A percentile compares a stretch with the other conserved stretches of the same genome.
These are phyloP conservation scores for Eulimnadia texana DNA, from an alignment of 1,140 invertebrate genomes.

Conservation along the genomic window DNA sequence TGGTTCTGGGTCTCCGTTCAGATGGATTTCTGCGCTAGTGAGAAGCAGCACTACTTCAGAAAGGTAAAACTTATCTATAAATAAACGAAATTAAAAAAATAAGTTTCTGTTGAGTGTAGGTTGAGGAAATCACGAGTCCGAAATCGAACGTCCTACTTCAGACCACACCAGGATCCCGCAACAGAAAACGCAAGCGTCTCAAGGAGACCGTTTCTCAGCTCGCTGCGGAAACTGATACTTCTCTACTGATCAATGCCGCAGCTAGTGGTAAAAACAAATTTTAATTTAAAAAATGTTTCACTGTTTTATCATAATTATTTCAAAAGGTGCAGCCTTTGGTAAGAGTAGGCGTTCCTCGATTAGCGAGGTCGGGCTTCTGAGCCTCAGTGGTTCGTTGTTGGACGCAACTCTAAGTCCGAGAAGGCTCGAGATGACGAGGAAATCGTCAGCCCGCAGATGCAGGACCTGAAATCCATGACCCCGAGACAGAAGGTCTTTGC, in stretches of 20 bases:
- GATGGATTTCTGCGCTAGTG: conserved; percentile 80
- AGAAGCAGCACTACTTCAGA: conserved; percentile 69
- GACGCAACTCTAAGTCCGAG: conserved; percentile 48
- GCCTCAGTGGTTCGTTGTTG: conserved; percentile 68
- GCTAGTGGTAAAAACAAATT: not conserved
- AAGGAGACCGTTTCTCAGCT: conserved; percentile 32
- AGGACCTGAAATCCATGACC: conserved; percentile 40
- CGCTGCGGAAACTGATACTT: conserved; percentile 25
- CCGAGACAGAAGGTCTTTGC: conserved; percentile 74
- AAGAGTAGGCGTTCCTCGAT: conserved; percentile 65
- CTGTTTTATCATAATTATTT: not conserved
- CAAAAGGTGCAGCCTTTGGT: conserved; percentile 24
- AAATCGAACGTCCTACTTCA: conserved; percentile 13
- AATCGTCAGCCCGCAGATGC: conserved; percentile 1
- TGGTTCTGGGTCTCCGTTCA: conserved; percentile 98
- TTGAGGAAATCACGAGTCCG: conserved; percentile 12
- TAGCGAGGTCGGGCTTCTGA: conserved; percentile 63
- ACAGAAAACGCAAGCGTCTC: conserved; percentile 31
- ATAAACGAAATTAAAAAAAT: conserved; percentile 1
- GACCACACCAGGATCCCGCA: conserved; percentile 22
- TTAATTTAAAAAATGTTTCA: not conserved
- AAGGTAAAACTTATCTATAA: conserved; percentile 43
- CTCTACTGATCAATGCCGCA: conserved; percentile 14
- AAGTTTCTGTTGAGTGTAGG: not conserved
- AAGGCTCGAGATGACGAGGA: not conserved